phyloP scores from a whole-genome alignment of 2,888 invertebrate genomes.

The Brenthis ino region DNA sequence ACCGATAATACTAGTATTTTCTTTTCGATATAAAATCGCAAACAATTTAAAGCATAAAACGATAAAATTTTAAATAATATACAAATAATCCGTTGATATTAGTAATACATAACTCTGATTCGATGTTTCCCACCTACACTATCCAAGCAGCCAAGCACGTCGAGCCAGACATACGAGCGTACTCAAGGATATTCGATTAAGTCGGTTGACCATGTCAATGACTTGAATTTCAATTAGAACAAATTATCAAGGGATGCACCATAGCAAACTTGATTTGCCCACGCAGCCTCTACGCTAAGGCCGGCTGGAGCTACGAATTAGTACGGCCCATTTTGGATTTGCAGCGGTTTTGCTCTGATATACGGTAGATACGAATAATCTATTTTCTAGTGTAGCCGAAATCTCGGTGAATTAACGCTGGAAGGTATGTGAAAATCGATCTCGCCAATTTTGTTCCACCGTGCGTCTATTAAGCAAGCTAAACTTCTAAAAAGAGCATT shows the following conservation, averaged over 20 bases:
- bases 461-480: neutral
- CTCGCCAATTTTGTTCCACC: constrained; percentile 11
- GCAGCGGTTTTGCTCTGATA: constrained; percentile 44
- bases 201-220: constrained; percentile 83
- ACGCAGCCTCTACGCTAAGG: constrained; percentile 57
- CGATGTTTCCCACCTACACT: constrained; percentile 19
- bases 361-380: constrained; percentile 44
- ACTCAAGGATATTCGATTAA: constrained; percentile 80
- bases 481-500: neutral
- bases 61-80: no score
- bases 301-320: constrained; percentile 44
- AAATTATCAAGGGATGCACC: constrained; percentile 81
- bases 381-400: constrained; percentile 42
- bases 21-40: no score
- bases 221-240: constrained; percentile 87
- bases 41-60: no score
- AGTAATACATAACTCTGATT: neutral
- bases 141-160: constrained; percentile 16
- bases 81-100: neutral
- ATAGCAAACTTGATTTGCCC: constrained; percentile 76
- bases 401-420: constrained; percentile 41
- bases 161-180: constrained; percentile 47
- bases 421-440: constrained; percentile 33
- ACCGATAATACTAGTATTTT: no score
- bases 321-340: constrained; percentile 44